Evolutionary conservation across 2,113 vertebrate genomes (phyloP), one percentile per base, ranked within the genome.

Genomic region (Trichechus manatus): DNA sequence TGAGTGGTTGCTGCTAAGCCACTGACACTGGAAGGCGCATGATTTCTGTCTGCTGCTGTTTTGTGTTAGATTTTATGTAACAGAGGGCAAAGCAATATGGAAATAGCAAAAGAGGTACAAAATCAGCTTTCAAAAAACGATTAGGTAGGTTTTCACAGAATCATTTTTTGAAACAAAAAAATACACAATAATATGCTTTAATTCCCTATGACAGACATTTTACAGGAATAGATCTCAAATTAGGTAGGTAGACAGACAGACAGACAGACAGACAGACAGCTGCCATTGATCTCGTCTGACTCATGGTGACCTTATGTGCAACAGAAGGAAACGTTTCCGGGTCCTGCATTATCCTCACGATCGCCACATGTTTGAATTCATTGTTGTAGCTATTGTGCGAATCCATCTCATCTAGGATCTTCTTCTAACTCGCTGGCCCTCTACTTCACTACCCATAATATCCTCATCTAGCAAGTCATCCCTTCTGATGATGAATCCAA

Each of bases 131-230:
- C 85, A 66, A 33, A 66, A 91, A 86, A 61, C n/a, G 1, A 72
- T 61, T 83, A 50, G 2, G 1, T 25, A 47, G 3, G 9, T 81
- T 56, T 74, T 44, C 20, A 11, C 27, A 53, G 47, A 89, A 64
- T 87, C n/a, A 23, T 20, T 79, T 23, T 68, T 79, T 78, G 25
- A 92, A 97, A 72, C 8, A 93, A 95, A 42, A 79, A 19, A 50
- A n/a, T 1, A 68, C 13, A 61, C 1, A 47, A 1, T 20, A 44
- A 36, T 70, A 5, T 1, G 19, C 20, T 61, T 92, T 70, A 89
- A 77, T 77, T 44, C n/a, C 33, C 13, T 47, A 2, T 50, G 50
- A 72, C 22, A 72, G 14, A n/a, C 36, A 83, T 25, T 79, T 66
- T 13, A 11, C 1, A 66, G 8, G 1, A 75, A 64, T 44, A 39